These are phyloP conservation scores for Chunga burmeisteri DNA, from an alignment of 2,113 vertebrate species.

Conservation along the genomic window DNA sequence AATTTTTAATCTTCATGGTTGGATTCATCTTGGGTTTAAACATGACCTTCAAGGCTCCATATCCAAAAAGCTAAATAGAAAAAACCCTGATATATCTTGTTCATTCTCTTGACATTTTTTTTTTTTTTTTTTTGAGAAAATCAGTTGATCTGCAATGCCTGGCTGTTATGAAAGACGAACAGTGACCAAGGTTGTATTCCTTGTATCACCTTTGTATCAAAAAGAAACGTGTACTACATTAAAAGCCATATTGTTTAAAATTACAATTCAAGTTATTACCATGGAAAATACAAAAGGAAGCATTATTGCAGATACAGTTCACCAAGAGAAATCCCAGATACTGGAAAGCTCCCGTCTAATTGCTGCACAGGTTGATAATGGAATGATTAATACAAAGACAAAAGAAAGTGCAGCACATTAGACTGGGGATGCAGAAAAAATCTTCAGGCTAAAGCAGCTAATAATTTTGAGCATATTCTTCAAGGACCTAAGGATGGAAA, in stretches of 20 bases:
- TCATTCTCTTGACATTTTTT: background rate
- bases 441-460: background rate
- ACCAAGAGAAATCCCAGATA: background rate
- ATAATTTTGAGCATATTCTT: background rate
- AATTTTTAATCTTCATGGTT: conserved; percentile 12
- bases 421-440: background rate
- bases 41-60: background rate
- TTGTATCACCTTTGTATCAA: background rate
- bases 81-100: background rate
- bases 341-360: background rate
- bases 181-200: background rate
- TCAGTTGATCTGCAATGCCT: background rate
- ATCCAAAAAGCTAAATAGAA: background rate
- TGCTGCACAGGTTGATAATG: background rate
- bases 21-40: background rate
- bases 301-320: background rate
- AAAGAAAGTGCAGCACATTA: background rate
- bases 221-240: background rate
- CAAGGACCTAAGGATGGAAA: background rate
- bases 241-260: background rate
- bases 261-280: background rate
- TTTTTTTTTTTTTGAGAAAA: background rate
- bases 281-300: background rate
- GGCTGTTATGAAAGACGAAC: background rate
- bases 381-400: background rate